Conservation (phyloP, 2,888 invertebrate genomes). For the Crematogaster levior region DNA sequence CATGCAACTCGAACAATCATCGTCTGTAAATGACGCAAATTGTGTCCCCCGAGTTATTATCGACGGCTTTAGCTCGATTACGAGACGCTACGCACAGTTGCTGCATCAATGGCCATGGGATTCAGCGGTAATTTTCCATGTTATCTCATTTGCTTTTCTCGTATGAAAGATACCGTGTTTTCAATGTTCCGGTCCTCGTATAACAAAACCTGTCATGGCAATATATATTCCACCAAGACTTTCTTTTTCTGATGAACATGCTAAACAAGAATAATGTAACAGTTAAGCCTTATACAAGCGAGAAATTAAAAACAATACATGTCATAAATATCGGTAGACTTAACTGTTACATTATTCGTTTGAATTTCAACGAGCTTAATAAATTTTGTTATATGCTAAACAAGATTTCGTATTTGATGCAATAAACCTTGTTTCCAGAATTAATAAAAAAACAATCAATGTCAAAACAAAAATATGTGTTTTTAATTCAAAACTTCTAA, state of each 20-base stretch:
- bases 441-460: not conserved
- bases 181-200: not conserved
- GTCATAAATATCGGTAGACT: too few relatives aligned
- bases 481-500: not conserved
- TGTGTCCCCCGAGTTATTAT: not conserved
- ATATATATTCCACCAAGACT: not conserved
- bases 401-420: not conserved
- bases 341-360: too few relatives aligned
- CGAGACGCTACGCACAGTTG: not conserved
- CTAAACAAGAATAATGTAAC: too few relatives aligned
- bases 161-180: not conserved
- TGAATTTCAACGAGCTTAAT: too few relatives aligned
- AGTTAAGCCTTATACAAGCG: too few relatives aligned
- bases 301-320: too few relatives aligned
- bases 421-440: not conserved
- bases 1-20: not conserved
- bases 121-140: slow-evolving; percentile 3
- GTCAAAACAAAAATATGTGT: not conserved
- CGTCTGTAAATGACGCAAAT: not conserved
- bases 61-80: not conserved
- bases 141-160: not conserved
- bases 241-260: not conserved
- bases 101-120: not conserved
- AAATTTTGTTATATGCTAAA: not conserved
- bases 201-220: not conserved